Evolutionary conservation across 2,888 invertebrate species (phyloP), one percentile per base, ranked within the genome.

Genomic region (Gastracanthus pulcherrimus): DNA sequence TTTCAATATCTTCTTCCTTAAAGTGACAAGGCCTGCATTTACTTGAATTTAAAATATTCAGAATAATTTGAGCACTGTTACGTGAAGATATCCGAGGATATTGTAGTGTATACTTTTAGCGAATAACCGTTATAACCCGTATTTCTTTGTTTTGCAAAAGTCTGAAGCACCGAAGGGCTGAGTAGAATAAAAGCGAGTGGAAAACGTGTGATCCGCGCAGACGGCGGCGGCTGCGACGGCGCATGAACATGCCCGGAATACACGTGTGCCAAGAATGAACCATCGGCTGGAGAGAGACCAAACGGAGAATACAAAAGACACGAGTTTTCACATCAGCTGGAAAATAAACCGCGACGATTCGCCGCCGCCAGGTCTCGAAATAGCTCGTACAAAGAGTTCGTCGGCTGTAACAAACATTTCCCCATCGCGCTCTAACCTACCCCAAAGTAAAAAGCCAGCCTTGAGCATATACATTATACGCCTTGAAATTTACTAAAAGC

Each of bases 211-310:
- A 41, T 67, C 34, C 0, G 51, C 11, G 58, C 71, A 9, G n/a
- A n/a, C n/a, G n/a, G n/a, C n/a, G n/a, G n/a, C n/a, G n/a, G n/a
- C n/a, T n/a, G n/a, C n/a, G n/a, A n/a, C n/a, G n/a, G n/a, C n/a
- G n/a, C n/a, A n/a, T n/a, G n/a, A n/a, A n/a, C n/a, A n/a, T n/a
- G n/a, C n/a, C n/a, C 6, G 60, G 62, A 45, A 62, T 13, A 62
- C 74, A 26, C 36, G 74, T 74, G 74, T 74, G 58, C 71, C 58
- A 58, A 55, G 41, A 60, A 60, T 9, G 41, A 38, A 58, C 4
- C 41, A 31, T 71, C 71, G 71, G n/a, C n/a, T n/a, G n/a, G n/a
- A n/a, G n/a, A n/a, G n/a, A n/a, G n/a, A n/a, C n/a, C n/a, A n/a
- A n/a, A n/a, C n/a, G n/a, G n/a, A n/a, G n/a, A 51, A 19, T 45